These are phyloP conservation scores for Sciaenops ocellatus DNA, from an alignment of 2,797 vertebrate species.

Conservation along the genomic window DNA sequence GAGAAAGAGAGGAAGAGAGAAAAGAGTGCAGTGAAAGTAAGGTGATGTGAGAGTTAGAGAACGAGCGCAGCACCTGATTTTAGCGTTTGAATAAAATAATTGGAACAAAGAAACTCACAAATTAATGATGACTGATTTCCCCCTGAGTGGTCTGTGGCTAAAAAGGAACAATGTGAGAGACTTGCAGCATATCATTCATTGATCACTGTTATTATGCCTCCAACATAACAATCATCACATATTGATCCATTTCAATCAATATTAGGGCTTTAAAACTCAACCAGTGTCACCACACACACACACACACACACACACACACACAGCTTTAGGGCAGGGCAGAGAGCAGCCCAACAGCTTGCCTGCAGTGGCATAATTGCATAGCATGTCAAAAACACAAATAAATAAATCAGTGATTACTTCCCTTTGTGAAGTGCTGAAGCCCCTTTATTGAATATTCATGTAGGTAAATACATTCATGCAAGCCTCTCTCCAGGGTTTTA, in stretches of 20 bases:
- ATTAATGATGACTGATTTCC: constrained; percentile 17
- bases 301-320: background rate
- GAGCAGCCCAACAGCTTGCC: constrained; percentile 64
- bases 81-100: constrained; percentile 19
- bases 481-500: constrained; percentile 61
- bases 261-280: constrained; percentile 42
- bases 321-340: constrained; percentile 50
- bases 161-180: constrained; percentile 24
- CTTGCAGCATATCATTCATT: constrained; percentile 33
- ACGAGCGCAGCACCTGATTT: constrained; percentile 20
- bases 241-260: constrained; percentile 73
- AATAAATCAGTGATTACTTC: constrained; percentile 82
- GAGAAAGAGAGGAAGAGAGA: constrained; percentile 14
- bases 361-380: constrained; percentile 60
- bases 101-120: constrained; percentile 33
- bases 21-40: constrained; percentile 24
- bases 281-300: background rate
- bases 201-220: constrained; percentile 44
- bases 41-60: constrained; percentile 32
- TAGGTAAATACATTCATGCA: constrained; percentile 78
- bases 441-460: constrained; percentile 83
- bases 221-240: constrained; percentile 65
- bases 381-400: constrained; percentile 78
- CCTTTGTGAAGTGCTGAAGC: constrained; percentile 73
- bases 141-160: background rate